Evolutionary conservation across 2,888 invertebrate genomes (phyloP), one percentile per base, ranked within the genome.

Genomic region (Tetramorium bicarinatum): DNA sequence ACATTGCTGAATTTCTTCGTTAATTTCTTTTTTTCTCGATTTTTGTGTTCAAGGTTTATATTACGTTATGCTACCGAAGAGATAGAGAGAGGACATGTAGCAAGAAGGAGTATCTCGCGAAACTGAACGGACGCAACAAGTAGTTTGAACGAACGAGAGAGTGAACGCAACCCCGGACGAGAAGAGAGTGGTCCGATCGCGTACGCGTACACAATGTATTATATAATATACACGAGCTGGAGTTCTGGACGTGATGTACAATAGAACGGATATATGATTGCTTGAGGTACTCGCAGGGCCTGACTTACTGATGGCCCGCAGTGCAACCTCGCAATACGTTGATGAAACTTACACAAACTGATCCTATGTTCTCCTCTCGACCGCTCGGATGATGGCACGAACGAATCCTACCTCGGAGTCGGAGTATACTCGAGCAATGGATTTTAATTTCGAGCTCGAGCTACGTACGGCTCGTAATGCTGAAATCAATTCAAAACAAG

Each of bases 251-350:
- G 93, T 94, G 94, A 94, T 94, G 94, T 93, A 82, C 1, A 66
- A 86, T 61, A 89, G 94, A 94, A 94, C 93, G 93, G 94, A 94
- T 94, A 94, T 93, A 88, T 88, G 92, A 94, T 6, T 90, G 93
- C 91, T 93, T 77, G 93, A 93, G 93, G 93, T 91, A 90, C 91
- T 89, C 75, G 90, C 83, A 81, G 56, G 86, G 56, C 75, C 61
- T 38, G 77, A n/a, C 18, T 54, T n/a, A 38, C 72, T 79, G 67
- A 18, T 85, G 85, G 87, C 69, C 87, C 85, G 81, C 79, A 87
- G 88, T 92, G 91, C 76, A 91, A 93, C 92, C 92, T 93, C 91
- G 93, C 93, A 84, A 82, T 69, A 61, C 88, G 56, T 18, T 94
- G 94, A 93, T 88, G 89, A 90, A 86, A 91, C 64, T 90, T 92